These are phyloP conservation scores for Odontothrips loti DNA, from an alignment of 2,888 invertebrate genomes.

Conservation along the genomic window DNA sequence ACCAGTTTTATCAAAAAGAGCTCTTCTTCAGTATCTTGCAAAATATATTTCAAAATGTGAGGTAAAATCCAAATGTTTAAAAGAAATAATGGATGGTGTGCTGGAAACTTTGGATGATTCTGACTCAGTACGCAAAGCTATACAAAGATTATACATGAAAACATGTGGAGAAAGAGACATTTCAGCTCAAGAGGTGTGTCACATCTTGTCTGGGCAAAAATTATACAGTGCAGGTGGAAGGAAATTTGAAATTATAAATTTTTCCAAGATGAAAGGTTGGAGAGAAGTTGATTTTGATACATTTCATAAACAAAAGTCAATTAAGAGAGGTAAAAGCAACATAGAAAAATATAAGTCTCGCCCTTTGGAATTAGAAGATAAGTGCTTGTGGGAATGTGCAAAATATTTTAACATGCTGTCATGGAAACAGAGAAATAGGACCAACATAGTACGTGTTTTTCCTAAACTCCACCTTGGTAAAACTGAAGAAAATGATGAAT, in stretches of 20 bases:
- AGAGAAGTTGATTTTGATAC: no score
- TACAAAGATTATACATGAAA: constrained; percentile 32
- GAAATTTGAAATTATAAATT: constrained; percentile 24
- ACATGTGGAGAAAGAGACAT: constrained; percentile 34
- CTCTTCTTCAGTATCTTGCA: constrained; percentile 33
- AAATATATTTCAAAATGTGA: constrained; percentile 35
- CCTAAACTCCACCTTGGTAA: neutral
- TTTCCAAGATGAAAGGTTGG: no score
- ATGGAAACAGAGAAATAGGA: no score
- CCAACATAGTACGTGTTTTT: constrained; percentile 3
- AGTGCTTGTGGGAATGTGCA: no score
- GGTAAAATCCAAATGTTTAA: neutral
- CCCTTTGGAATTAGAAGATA: no score
- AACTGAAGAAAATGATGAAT: neutral
- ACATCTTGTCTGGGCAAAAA: constrained; percentile 31
- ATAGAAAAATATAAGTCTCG: neutral
- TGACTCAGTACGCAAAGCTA: constrained; percentile 23
- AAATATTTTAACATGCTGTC: no score
- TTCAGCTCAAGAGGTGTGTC: constrained; percentile 34
- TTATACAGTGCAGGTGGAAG: constrained; percentile 1
- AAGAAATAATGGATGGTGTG: neutral
- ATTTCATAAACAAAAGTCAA: no score
- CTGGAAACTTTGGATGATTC: neutral
- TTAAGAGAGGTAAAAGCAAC: no score
- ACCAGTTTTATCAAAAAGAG: constrained; percentile 12